A percentile compares a stretch with the other conserved stretches of the same genome.
These are phyloP conservation scores for Temnothorax curvispinosus DNA, from an alignment of 1,140 invertebrate species.

Conservation along the genomic window DNA sequence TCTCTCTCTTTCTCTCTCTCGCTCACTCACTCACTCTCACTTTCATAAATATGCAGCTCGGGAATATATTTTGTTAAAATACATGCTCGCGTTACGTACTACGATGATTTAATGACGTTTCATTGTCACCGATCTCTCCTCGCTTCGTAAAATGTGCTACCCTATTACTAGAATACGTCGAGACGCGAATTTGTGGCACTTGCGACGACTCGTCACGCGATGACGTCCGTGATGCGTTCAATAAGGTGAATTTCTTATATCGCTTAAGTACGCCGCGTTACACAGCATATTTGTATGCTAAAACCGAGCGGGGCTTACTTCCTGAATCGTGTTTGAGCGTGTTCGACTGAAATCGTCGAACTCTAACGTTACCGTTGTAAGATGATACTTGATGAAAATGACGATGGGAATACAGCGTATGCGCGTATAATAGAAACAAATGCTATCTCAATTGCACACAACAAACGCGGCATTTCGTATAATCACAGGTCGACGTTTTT, in stretches of 20 bases:
- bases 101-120: conserved; percentile 7
- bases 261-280: conserved; percentile 44
- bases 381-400: conserved; percentile 12
- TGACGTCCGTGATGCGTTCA: not conserved
- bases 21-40: not conserved
- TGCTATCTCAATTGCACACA: conserved; percentile 66
- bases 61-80: conserved; percentile 65
- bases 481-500: conserved; percentile 70
- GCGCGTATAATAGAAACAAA: conserved; percentile 41
- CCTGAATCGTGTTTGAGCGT: conserved; percentile 54
- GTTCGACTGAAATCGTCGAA: conserved; percentile 33
- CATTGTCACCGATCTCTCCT: not conserved
- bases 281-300: conserved; percentile 27
- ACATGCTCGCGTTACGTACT: conserved; percentile 20
- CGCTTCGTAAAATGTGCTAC: not conserved
- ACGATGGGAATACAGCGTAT: conserved; percentile 5
- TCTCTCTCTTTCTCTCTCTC: not conserved
- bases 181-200: not conserved
- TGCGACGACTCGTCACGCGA: not conserved
- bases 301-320: conserved; percentile 3
- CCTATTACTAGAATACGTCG: not conserved
- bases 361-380: conserved; percentile 34
- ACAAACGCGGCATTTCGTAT: conserved; percentile 68
- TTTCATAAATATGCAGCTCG: conserved; percentile 19
- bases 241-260: conserved; percentile 34